Evolutionary conservation across 2,113 vertebrate genomes (phyloP), one percentile per base, ranked within the genome.

Genomic region (Channa argus): DNA sequence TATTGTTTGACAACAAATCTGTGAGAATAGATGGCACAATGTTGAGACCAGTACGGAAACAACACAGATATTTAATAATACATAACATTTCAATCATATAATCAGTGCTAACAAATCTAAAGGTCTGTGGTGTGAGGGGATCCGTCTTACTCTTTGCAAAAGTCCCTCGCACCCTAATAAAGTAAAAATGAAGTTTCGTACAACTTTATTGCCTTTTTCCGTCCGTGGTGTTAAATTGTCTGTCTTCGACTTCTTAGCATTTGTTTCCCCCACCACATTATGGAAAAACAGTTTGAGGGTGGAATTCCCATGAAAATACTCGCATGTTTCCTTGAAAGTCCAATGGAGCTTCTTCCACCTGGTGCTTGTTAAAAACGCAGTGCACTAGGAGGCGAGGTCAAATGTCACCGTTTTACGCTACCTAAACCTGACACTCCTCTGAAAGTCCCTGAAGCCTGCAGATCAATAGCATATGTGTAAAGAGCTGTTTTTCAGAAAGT

Each of bases 341-440:
- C 39, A 13, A 8, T n/a, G 46, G 81, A 77, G 68, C 65, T 61
- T 7, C 37, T 70, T 75, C 33, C 89, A 91, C 79, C 77, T 91
- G 89, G 89, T 75, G 74, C 84, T 91, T 53, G 82, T 91, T 91
- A 91, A 83, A 52, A 63, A 63, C 11, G 55, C 66, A 33, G 45
- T 24, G 73, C 78, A 73, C 78, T 86, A 71, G 77, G 52, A 74
- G 74, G 69, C 71, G 5, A 60, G 85, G 86, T 81, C 82, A 85
- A 10, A 74, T 82, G 75, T 86, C 77, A 55, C 6, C 8, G 43
- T 82, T 91, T 89, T 86, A 88, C 0, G 82, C 86, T 88, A 89
- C 87, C 89, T 86, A 82, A 91, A 86, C 74, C 81, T 83, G 77
- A 81, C 69, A 71, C 79, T 67, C 78, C 82, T 81, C 83, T 67